Evolutionary conservation across 2,888 invertebrate genomes (phyloP).

Genomic region (Mesodorylaimus sp.): DNA sequence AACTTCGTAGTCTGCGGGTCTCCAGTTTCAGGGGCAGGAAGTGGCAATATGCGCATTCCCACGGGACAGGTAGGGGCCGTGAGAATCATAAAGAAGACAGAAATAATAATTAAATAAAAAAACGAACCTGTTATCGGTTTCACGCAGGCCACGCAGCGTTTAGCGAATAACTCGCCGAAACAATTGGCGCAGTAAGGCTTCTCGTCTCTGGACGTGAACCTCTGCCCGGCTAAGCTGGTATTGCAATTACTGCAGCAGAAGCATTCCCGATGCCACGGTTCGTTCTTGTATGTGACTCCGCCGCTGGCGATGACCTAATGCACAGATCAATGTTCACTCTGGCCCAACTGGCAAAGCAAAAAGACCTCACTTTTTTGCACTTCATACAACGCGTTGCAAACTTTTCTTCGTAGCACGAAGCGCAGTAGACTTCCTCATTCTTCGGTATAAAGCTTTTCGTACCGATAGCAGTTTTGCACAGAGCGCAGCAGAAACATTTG

Average conservation of each 20-base stretch:
- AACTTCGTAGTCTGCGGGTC: too few species aligned
- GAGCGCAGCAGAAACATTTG: slow-evolving; percentile 95
- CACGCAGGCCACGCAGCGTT: slow-evolving; percentile 32
- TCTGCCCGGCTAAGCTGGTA: slow-evolving; percentile 32
- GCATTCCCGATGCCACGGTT: slow-evolving; percentile 35
- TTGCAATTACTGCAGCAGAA: slow-evolving; percentile 33
- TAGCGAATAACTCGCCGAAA: slow-evolving; percentile 34
- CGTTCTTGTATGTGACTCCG: slow-evolving; percentile 34
- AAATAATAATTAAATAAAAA: too few species aligned
- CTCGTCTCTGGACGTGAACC: slow-evolving; percentile 34
- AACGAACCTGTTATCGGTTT: slow-evolving; percentile 33
- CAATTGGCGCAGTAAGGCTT: slow-evolving; percentile 35
- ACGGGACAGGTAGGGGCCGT: too few species aligned
- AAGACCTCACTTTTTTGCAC: slow-evolving; percentile 68
- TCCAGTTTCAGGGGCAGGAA: too few species aligned
- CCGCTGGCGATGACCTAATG: slow-evolving; percentile 32
- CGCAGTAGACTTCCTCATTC: slow-evolving; percentile 96
- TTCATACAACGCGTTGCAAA: slow-evolving; percentile 97
- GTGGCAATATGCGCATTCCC: too few species aligned
- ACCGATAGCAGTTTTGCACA: slow-evolving; percentile 87
- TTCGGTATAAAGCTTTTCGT: slow-evolving; percentile 98
- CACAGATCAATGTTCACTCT: neutral
- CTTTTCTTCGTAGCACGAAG: slow-evolving; percentile 96
- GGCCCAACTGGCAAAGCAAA: neutral
- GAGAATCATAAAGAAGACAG: too few species aligned